phyloP scores from a whole-genome alignment of 2,797 vertebrate species.

The Chiloscyllium punctatum region DNA sequence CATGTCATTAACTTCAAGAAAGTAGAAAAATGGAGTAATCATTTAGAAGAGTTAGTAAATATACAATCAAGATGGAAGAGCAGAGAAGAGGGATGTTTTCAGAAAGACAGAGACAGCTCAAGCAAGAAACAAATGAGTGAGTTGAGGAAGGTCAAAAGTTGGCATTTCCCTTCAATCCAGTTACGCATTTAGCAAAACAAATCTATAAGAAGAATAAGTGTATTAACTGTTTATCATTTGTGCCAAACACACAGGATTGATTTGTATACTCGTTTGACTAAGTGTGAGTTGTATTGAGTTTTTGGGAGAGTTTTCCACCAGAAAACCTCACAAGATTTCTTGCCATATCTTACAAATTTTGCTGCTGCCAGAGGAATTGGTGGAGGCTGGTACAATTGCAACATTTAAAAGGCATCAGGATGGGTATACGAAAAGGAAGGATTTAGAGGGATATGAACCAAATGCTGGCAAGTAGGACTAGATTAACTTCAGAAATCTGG shows the following conservation, averaged over 20 bases:
- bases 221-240: not conserved
- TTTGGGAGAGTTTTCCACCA: no score
- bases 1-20: not conserved
- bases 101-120: not conserved
- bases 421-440: no score
- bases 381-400: no score
- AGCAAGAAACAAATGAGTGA: not conserved
- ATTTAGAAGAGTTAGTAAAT: not conserved
- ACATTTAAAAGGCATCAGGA: no score
- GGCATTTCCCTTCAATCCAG: not conserved
- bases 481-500: no score
- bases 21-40: not conserved
- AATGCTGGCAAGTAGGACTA: no score
- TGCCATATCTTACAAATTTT: no score
- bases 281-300: no score
- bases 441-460: no score
- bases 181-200: not conserved
- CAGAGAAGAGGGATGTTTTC: not conserved
- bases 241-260: not conserved
- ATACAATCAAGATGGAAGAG: not conserved
- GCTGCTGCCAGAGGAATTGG: no score
- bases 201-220: not conserved
- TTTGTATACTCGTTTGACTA: no score
- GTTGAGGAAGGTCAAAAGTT: not conserved
- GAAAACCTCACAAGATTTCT: no score